Base-by-base conservation (phyloP, 2,797 vertebrate species). In the Alcedo atthis region DNA sequence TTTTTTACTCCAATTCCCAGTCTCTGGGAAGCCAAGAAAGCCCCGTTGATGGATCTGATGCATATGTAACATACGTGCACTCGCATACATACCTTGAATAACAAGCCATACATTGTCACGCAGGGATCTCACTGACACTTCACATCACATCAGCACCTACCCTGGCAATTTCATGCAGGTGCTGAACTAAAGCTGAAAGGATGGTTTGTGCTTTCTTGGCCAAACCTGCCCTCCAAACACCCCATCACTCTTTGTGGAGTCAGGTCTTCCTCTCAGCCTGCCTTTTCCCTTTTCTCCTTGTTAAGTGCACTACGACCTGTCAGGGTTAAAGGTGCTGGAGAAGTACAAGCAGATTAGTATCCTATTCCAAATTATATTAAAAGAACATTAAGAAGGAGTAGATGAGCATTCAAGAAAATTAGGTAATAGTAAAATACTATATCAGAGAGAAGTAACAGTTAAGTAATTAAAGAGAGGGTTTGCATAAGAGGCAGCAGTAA, bases 391-490 rank as follows among this genome's bases (percentile, higher is more conserved):
- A 95, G 92, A 94, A 0, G 0, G 76, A 90, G 95, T 89, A 90
- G 61, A 80, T 85, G 68, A 92, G 57, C 68, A 81, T 89, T 95
- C 81, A 89, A 62, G 81, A 89, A 82, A 87, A 89, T 71, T 69
- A 92, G 73, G 51, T 78, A 73, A 87, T 95, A 93, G 87, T 95
- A 94, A 95, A 95, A 91, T 66, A 90, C 59, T 80, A 8, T 71
- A 73, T 91, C 25, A 51, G 62, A 91, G 62, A 89, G 81, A 87
- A 93, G 69, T 57, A 79, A 59, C 55, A 69, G 66, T 87, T 95
- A 93, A 89, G 69, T 83, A 87, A 87, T 93, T 92, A 95, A 69
- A 89, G 73, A 87, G 22, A 69, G 21, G 15, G 28, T 78, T 93
- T 90, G 59, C 62, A 85, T n/a, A 74, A 81, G 84, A 89, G 75